phyloP scores from a whole-genome alignment of 2,888 invertebrate genomes.

The Pegoplata infirma region DNA sequence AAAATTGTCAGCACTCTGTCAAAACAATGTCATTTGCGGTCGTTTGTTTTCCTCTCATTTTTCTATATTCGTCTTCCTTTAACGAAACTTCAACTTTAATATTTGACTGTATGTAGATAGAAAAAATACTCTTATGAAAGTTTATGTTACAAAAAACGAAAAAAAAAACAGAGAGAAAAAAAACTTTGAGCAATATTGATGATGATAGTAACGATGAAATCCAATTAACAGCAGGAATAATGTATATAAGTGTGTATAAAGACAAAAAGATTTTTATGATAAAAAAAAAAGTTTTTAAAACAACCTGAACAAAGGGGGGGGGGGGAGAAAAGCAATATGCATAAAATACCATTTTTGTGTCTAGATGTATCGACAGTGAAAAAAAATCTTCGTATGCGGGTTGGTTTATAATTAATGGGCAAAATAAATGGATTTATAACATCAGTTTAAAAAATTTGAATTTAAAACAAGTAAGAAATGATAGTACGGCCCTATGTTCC shows the following conservation, averaged over 20 bases:
- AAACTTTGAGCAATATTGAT: neutral
- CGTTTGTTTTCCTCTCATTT: neutral
- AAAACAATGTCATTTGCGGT: constrained; percentile 7
- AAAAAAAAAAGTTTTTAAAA: neutral
- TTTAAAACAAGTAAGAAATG: too few relatives aligned
- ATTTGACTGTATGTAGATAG: neutral
- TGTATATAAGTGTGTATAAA: too few relatives aligned
- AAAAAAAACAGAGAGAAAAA: too few relatives aligned
- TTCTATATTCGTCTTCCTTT: neutral
- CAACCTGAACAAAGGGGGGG: neutral
- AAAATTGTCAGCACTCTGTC: neutral
- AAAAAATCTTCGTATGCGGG: too few relatives aligned
- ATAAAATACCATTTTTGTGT: neutral
- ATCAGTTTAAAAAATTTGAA: too few relatives aligned
- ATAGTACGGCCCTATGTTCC: too few relatives aligned
- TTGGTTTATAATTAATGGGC: too few relatives aligned
- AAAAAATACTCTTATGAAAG: neutral
- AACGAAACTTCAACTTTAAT: neutral
- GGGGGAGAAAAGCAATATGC: neutral
- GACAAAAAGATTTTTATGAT: neutral
- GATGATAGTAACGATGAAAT: constrained; percentile 11
- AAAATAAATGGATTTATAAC: too few relatives aligned
- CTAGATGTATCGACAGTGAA: neutral
- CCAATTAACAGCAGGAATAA: constrained; percentile 20
- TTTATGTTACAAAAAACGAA: neutral